Base-by-base conservation (phyloP, 2,888 invertebrate genomes). In the Cremastinae sp. region DNA sequence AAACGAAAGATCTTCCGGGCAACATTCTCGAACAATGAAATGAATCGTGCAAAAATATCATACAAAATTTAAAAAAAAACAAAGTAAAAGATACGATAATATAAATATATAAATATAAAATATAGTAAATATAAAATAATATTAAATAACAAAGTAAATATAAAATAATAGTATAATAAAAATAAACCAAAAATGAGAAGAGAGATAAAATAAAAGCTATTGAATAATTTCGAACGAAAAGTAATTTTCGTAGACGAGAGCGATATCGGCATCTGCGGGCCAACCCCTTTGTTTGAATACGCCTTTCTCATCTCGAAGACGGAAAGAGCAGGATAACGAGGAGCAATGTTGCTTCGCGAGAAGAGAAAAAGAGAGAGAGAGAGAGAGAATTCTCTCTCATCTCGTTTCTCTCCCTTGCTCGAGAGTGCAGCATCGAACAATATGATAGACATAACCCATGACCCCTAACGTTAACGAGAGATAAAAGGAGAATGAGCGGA, bases 401-500 rank as follows among this genome's bases (percentile, higher is more conserved):
- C 12, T 0, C 18, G 4, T 71, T 38, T 62, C 73, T 47, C 43
- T 65, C 43, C 47, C 49, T 22, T 41, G 41, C 51, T 16, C 51
- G 62, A 71, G 65, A 71, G 65, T 62, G 66, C 77, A 74, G 72
- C 79, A 76, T 75, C 79, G 74, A 84, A 84, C 84, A 84, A 84
- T 80, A 83, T 82, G 85, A 85, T 85, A 84, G 86, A 84, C 85
- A 82, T 84, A 83, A 86, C 85, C 84, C 77, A 78, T 84, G 84
- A 87, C 85, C 87, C 80, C 81, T 78, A 82, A 79, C 80, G 79
- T 83, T 87, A 87, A 85, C 87, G 81, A 84, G 86, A 84, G 81
- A 68, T 65, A 54, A 75, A 75, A 75, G 43, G 51, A 72, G 72
- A 75, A 61, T 56, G 47, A 45, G 51, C 43, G 71, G 47, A 38